Evolutionary conservation across 2,113 vertebrate genomes (phyloP), one percentile per base, ranked within the genome.

Genomic region (Pseudolaguvia tuberculata): DNA sequence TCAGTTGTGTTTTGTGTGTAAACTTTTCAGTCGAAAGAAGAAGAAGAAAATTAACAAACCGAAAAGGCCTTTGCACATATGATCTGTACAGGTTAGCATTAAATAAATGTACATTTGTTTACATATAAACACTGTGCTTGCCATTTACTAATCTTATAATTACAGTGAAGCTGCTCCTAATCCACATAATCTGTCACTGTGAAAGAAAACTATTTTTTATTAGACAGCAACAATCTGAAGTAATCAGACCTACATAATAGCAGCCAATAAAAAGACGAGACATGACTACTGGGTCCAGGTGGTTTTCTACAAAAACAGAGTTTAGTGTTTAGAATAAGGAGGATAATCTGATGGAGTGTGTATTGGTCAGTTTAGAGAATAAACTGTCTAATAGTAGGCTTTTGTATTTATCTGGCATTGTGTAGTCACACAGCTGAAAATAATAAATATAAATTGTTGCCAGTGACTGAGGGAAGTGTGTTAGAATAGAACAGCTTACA

Each of bases 401-500:
- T 47, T 15, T 65, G 39, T 42, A 42, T 42, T 25, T 13, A 42
- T 1, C 31, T 42, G 59, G 5, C 31, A 5, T 12, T 63, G 31
- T 42, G 14, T 21, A 21, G 20, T 53, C 1, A 21, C n/a, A 53
- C 20, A 53, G 9, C 20, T 53, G 1, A 53, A 53, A 53, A 35
- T 21, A 62, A 62, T 27, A 65, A 25, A 25, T 47, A 27, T 2
- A 50, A 50, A 8, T 67, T 20, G 18, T 17, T 29, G 45, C 8
- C 27, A 27, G 63, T n/a, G 29, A 72, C 42, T 72, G 55, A 61
- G 50, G 6, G 17, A 23, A 73, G 72, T 53, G n/a, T 15, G 15
- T 47, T 48, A 73, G 76, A 70, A 79, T 76, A 59, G 47, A 52
- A 73, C 18, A 2, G 13, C 23, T 2, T 50, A 29, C 31, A 47